phyloP scores from a whole-genome alignment of 2,888 invertebrate species.

The Phaonia tiefii region DNA sequence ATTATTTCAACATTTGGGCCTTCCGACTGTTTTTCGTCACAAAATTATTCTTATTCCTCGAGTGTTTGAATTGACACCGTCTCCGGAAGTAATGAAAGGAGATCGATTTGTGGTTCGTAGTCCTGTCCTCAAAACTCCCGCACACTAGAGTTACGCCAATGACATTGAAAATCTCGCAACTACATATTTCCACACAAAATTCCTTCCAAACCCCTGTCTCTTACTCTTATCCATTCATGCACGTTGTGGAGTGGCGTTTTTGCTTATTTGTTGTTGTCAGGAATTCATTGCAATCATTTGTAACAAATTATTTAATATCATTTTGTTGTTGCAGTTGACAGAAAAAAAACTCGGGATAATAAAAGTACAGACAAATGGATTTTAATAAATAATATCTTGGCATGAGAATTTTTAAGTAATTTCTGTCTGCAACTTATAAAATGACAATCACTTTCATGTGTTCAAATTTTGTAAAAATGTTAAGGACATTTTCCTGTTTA shows the following conservation, averaged over 20 bases:
- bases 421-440: background rate
- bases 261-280: background rate
- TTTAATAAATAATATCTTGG: conserved; percentile 36
- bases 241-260: background rate
- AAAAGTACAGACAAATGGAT: conserved; percentile 31
- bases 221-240: no score
- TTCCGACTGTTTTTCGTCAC: no score
- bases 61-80: no score
- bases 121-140: no score
- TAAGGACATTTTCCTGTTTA: conserved; percentile 8
- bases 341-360: background rate
- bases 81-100: no score
- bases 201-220: no score
- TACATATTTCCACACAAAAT: no score
- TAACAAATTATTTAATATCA: conserved; percentile 34
- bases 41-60: no score
- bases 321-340: conserved; percentile 10
- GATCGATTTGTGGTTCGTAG: no score
- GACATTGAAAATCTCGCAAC: no score
- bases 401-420: conserved; percentile 20
- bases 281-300: conserved; percentile 34
- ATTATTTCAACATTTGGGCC: no score
- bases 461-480: background rate
- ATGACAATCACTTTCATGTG: background rate
- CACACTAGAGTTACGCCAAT: no score